These are phyloP conservation scores for Datnioides undecimradiatus DNA, from an alignment of 2,113 vertebrate species.

Conservation along the genomic window DNA sequence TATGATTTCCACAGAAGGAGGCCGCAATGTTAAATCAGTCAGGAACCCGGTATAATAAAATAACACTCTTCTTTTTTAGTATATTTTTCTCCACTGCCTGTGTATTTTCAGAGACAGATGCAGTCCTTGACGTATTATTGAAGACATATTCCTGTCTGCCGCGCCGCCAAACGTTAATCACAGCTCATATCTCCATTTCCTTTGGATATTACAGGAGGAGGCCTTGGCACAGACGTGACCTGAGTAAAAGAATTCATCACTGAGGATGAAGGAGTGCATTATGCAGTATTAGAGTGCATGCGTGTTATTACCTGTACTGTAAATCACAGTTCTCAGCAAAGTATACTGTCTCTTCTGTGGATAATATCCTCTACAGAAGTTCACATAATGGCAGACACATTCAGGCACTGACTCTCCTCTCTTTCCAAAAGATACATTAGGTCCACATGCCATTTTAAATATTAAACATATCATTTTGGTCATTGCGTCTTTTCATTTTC, in stretches of 20 bases:
- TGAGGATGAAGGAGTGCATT: not conserved
- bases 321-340: not conserved
- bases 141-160: not conserved
- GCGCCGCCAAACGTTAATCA: constrained; percentile 11
- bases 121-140: not conserved
- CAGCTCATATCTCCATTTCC: constrained; percentile 22
- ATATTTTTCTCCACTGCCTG: constrained; percentile 9
- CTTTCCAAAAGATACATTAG: not conserved
- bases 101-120: not conserved
- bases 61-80: not conserved
- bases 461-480: not conserved
- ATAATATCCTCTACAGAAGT: not conserved
- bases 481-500: not conserved
- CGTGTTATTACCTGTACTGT: constrained; percentile 4
- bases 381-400: not conserved
- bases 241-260: constrained; percentile 1
- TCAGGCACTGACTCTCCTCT: not conserved
- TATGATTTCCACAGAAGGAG: not conserved
- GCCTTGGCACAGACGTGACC: constrained; percentile 9
- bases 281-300: not conserved
- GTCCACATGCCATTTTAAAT: not conserved
- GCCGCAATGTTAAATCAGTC: not conserved
- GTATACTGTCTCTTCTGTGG: not conserved
- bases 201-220: constrained; percentile 2
- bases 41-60: not conserved